Conservation (phyloP, 37 sponge, comb jelly and placozoan species). For the Geodia barretti region DNA sequence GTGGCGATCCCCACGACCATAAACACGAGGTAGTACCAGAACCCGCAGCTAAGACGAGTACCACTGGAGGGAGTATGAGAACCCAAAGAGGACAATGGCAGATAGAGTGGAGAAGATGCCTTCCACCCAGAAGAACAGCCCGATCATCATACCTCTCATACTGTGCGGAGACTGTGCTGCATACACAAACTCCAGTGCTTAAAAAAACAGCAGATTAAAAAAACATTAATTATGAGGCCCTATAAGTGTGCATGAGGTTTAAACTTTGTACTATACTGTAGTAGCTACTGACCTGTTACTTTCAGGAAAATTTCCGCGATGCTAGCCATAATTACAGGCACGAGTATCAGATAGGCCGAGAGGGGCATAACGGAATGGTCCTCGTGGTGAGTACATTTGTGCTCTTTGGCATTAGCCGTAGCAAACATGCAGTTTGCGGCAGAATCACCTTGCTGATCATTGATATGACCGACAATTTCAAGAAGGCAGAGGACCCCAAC, state of each 20-base stretch:
- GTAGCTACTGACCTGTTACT: background rate
- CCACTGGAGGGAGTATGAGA: background rate
- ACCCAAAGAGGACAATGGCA: background rate
- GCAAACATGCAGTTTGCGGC: too few species aligned
- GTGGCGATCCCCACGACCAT: background rate
- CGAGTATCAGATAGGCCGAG: too few species aligned
- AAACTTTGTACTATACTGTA: background rate
- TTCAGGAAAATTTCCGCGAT: background rate
- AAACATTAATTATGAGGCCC: background rate
- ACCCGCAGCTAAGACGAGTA: too few species aligned
- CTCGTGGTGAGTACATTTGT: too few species aligned
- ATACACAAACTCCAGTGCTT: slow-evolving; percentile 69
- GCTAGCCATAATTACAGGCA: too few species aligned
- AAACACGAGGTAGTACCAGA: background rate
- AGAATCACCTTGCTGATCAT: too few species aligned
- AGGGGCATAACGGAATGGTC: too few species aligned
- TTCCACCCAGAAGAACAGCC: slow-evolving; percentile 47
- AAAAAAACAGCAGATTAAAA: background rate
- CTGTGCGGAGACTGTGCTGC: slow-evolving; percentile 63
- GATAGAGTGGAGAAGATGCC: slow-evolving; percentile 34
- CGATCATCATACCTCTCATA: slow-evolving; percentile 63
- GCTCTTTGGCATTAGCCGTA: too few species aligned
- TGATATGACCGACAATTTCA: too few species aligned
- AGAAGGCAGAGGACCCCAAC: too few species aligned
- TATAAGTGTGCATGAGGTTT: background rate